Evolutionary conservation across 2,797 vertebrate species (phyloP), one percentile per base, ranked within the genome.

Genomic region (Brachyalestes nurse): DNA sequence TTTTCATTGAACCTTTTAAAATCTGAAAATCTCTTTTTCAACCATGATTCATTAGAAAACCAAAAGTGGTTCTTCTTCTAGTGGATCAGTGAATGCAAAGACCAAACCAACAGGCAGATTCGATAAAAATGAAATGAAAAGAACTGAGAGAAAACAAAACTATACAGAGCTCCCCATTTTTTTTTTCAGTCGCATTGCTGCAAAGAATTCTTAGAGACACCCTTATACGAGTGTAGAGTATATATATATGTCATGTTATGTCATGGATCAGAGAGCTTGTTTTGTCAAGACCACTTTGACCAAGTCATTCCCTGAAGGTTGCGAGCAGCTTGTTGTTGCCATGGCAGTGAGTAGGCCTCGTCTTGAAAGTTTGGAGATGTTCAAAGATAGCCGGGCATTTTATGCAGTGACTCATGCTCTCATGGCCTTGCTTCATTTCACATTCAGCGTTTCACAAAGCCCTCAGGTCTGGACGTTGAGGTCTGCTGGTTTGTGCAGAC

Each of bases 331-430:
- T 23, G 6, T n/a, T 13, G 77, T 75, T 83, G 64, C 77, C 57
- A 79, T 79, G 81, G 72, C 58, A 70, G 28, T 69, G 67, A 45
- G 21, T 51, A 23, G 9, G 14, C 19, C 61, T 55, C 6, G 3
- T 10, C 19, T 38, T n/a, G 45, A 65, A 75, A 55, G 23, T 71
- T 61, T 65, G 34, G 25, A 79, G 34, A 64, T 75, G 64, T 47
- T 55, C 58, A 71, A 45, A 72, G 65, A 53, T 55, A 70, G 45
- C 42, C 61, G 45, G 74, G 28, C 38, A 14, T 34, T 7, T 62
- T 51, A 71, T 60, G 53, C 75, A 49, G 61, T 80, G 51, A 76
- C 51, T 76, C 72, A 42, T 5, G 4, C 71, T 49, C 53, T 66
- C 6, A 57, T 55, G 34, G 21, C 49, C 58, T 71, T 23, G 49